A percentile compares a stretch with the other conserved stretches of the same genome.
Conservation (phyloP, 2,797 vertebrate species). For the Cacajao melanocephalus region DNA sequence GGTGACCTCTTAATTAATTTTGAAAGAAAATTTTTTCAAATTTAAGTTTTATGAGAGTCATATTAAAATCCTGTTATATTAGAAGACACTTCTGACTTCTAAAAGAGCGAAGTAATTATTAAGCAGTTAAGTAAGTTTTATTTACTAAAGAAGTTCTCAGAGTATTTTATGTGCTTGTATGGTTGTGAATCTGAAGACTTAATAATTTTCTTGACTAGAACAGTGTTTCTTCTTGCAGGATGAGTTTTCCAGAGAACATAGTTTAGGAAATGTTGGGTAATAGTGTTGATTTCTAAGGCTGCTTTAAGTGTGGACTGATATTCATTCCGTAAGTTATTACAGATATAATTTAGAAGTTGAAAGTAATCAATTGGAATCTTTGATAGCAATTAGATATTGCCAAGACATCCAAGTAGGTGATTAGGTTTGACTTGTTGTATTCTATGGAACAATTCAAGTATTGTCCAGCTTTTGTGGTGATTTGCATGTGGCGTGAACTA, state of each 20-base stretch:
- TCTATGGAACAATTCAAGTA: not conserved
- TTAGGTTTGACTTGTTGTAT: not conserved
- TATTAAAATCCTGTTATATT: not conserved
- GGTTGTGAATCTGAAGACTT: not conserved
- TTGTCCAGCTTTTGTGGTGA: not conserved
- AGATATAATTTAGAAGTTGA: not conserved
- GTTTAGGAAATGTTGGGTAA: not conserved
- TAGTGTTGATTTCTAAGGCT: not conserved
- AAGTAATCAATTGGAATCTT: not conserved
- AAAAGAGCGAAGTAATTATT: not conserved
- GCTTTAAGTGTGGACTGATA: not conserved
- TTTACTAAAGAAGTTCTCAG: not conserved
- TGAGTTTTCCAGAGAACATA: not conserved
- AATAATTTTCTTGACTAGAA: not conserved
- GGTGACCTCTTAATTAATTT: too few relatives aligned
- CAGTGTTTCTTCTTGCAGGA: not conserved
- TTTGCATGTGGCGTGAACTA: not conserved
- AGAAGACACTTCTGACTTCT: not conserved
- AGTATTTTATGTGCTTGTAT: not conserved
- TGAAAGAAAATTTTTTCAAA: not conserved
- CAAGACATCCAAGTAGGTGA: not conserved
- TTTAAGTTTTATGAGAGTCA: not conserved
- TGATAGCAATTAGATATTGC: not conserved
- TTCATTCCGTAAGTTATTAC: not conserved
- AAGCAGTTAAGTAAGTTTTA: not conserved